These are phyloP conservation scores for Loripinus fragilis DNA, from an alignment of 2,888 invertebrate genomes.

Conservation along the genomic window DNA sequence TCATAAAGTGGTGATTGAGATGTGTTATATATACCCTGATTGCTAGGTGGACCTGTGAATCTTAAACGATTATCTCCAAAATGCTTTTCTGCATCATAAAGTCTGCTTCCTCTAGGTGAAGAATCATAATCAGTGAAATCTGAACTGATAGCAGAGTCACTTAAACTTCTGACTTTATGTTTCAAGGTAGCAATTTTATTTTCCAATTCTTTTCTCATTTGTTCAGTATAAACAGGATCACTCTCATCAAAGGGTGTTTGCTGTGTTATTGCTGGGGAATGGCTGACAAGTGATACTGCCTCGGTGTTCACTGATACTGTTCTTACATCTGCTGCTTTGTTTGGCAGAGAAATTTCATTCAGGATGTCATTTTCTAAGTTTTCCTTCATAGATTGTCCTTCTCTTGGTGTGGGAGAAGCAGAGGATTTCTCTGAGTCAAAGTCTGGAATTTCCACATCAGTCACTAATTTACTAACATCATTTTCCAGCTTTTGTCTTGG, in stretches of 20 bases:
- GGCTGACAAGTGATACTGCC: constrained; percentile 33
- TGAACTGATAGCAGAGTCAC: constrained; percentile 80
- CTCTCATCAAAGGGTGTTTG: constrained; percentile 29
- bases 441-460: constrained; percentile 58
- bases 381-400: not conserved
- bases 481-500: constrained; percentile 38
- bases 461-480: constrained; percentile 31
- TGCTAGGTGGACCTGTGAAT: not conserved
- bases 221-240: constrained; percentile 55
- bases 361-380: not conserved
- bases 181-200: constrained; percentile 67
- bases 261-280: constrained; percentile 29
- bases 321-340: constrained; percentile 31
- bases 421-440: constrained; percentile 9
- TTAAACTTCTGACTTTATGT: constrained; percentile 66
- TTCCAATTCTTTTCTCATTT: constrained; percentile 65
- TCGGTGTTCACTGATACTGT: constrained; percentile 68
- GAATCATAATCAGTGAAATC: constrained; percentile 79
- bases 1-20: constrained; percentile 38
- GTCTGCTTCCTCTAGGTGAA: constrained; percentile 64
- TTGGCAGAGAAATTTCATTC: not conserved
- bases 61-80: constrained; percentile 33
- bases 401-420: constrained; percentile 11
- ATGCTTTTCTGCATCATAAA: constrained; percentile 60
- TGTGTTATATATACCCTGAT: not conserved